A percentile compares a stretch with the other conserved stretches of the same genome.
Evolutionary conservation across 2,888 invertebrate genomes (phyloP).

Genomic region (Craniophora ligustri): DNA sequence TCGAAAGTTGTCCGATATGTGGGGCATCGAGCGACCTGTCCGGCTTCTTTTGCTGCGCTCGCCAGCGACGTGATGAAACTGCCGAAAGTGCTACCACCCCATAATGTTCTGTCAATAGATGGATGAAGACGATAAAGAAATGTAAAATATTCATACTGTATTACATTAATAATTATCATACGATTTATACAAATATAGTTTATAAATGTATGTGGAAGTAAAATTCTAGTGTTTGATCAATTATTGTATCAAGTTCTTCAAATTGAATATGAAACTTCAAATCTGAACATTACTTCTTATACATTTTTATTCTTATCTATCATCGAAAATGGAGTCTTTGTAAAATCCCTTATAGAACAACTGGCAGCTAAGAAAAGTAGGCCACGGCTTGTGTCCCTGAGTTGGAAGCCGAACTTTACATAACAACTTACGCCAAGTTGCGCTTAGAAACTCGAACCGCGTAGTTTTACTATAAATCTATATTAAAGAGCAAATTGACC

Average conservation of each 20-base stretch:
- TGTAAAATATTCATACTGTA: no score
- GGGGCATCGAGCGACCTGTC: conserved; percentile 79
- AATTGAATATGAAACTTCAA: no score
- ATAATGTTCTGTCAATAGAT: conserved; percentile 27
- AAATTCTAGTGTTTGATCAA: no score
- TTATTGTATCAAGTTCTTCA: no score
- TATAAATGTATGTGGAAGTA: no score
- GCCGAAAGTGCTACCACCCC: conserved; percentile 70
- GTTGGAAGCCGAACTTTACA: conserved; percentile 37
- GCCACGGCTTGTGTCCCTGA: conserved; percentile 46
- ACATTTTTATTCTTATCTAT: no score
- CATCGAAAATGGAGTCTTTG: no score
- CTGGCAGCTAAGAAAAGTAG: conserved; percentile 37
- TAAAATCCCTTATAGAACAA: conserved; percentile 25
- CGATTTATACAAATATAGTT: no score
- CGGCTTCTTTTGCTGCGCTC: conserved; percentile 65
- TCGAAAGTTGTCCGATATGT: conserved; percentile 87
- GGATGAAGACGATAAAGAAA: no score
- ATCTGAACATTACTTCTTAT: no score
- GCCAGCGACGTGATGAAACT: conserved; percentile 61
- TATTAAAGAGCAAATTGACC: no score
- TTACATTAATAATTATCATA: background rate
- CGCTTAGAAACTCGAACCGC: conserved; percentile 22
- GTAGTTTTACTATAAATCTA: conserved; percentile 6
- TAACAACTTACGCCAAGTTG: conserved; percentile 25